phyloP scores from a whole-genome alignment of 2,888 invertebrate genomes.

The Latrodectus elegans region DNA sequence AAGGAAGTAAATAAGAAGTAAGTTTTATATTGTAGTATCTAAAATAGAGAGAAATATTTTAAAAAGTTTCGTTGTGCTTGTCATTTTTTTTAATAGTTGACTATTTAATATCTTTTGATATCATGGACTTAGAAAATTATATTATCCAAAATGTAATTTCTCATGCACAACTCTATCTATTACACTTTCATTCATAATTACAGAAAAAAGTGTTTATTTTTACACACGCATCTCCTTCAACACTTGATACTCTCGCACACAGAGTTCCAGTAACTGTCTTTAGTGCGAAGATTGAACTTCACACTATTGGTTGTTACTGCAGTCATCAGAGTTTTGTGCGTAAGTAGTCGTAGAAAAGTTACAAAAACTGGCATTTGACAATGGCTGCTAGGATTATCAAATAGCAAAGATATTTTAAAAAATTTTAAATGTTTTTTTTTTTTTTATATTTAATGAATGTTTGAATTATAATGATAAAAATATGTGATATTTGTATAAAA shows the following conservation, averaged over 20 bases:
- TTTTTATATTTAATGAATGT: no score
- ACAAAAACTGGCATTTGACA: slow-evolving; percentile 53
- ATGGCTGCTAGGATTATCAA: slow-evolving; percentile 40
- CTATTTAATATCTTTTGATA: not conserved
- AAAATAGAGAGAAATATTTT: no score
- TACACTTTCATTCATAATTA: slow-evolving; percentile 38
- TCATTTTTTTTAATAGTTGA: no score
- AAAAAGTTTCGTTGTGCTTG: no score
- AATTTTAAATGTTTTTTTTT: no score
- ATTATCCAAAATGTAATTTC: slow-evolving; percentile 19
- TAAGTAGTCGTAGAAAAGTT: slow-evolving; percentile 63
- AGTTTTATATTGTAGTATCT: no score
- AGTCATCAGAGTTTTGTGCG: slow-evolving; percentile 55
- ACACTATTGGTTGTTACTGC: slow-evolving; percentile 40
- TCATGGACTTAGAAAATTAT: slow-evolving; percentile 46
- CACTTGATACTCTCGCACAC: slow-evolving; percentile 60
- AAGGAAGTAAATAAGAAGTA: no score
- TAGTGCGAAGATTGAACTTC: slow-evolving; percentile 12
- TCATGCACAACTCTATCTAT: slow-evolving; percentile 29
- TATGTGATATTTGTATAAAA: not conserved
- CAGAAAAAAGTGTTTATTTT: slow-evolving; percentile 32
- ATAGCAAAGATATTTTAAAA: not conserved
- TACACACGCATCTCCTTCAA: slow-evolving; percentile 33
- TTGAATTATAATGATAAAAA: not conserved
- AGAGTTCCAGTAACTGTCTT: slow-evolving; percentile 31